Conservation (phyloP, 2,113 vertebrate genomes). For the Tupaia chinensis region DNA sequence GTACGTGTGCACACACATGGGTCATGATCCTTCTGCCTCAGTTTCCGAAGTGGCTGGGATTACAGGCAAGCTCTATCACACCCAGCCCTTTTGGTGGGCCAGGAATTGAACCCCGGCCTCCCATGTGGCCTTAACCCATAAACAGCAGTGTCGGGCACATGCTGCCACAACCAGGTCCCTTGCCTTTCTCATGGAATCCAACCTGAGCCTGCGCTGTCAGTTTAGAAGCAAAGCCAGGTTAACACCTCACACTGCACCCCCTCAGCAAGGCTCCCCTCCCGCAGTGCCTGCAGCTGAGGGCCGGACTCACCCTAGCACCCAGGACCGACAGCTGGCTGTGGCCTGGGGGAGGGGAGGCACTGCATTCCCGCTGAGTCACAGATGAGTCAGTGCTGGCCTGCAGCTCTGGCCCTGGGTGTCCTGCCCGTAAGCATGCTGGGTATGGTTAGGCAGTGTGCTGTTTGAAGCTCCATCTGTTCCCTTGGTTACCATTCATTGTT, state of each 20-base stretch:
- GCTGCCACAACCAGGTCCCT: no score
- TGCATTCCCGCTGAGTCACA: background rate
- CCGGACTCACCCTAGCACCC: background rate
- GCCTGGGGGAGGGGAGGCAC: background rate
- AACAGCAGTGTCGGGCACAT: no score
- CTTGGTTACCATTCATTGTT: conserved; percentile 46
- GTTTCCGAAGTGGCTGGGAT: no score
- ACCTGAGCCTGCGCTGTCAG: accelerated
- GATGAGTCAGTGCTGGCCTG: conserved; percentile 31
- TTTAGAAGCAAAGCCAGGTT: background rate
- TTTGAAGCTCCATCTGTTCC: conserved; percentile 68
- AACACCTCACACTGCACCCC: accelerated
- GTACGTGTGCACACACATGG: no score
- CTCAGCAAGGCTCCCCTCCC: background rate
- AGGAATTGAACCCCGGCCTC: no score
- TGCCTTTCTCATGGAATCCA: accelerated
- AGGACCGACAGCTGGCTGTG: background rate
- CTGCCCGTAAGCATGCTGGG: conserved; percentile 36
- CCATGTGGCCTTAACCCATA: no score
- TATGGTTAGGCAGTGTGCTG: conserved; percentile 29
- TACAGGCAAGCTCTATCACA: no score
- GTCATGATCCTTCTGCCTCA: no score
- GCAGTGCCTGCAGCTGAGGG: background rate
- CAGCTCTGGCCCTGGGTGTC: conserved; percentile 55
- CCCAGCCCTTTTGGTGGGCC: no score